Evolutionary conservation across 2,113 vertebrate species (phyloP).

Genomic region (Hoplias malabaricus): DNA sequence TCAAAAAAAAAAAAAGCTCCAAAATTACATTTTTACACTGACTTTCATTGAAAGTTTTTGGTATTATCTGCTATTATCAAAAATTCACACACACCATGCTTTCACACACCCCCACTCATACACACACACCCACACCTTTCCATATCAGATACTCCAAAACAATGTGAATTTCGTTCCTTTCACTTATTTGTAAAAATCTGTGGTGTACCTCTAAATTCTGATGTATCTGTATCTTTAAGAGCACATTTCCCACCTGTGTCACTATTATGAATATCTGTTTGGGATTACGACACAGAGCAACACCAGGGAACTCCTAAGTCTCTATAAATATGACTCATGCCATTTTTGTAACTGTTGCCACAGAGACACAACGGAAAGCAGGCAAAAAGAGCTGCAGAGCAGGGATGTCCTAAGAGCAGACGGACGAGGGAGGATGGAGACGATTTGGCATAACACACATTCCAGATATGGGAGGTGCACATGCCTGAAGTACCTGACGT

Average conservation of each 20-base stretch:
- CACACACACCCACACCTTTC: too few relatives aligned
- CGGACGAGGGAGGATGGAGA: neutral
- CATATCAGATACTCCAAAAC: too few relatives aligned
- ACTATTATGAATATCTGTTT: neutral
- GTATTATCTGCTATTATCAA: too few relatives aligned
- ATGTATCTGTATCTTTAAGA: neutral
- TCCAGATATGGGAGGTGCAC: conserved; percentile 8
- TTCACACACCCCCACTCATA: too few relatives aligned
- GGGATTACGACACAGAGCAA: neutral
- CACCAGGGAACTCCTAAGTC: neutral
- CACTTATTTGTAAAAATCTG: too few relatives aligned
- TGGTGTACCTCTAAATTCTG: too few relatives aligned
- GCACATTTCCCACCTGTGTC: neutral
- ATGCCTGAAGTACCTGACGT: neutral
- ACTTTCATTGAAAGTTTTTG: too few relatives aligned
- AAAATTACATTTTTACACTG: too few relatives aligned
- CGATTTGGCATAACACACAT: conserved; percentile 7
- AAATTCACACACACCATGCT: too few relatives aligned
- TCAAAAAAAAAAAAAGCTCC: too few relatives aligned
- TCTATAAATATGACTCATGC: neutral
- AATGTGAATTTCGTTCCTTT: too few relatives aligned
- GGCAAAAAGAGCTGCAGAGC: neutral
- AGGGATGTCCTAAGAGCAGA: conserved; percentile 2
- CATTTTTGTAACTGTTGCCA: neutral
- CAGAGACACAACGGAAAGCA: neutral